phyloP scores from a whole-genome alignment of 2,888 invertebrate species.

The Abscondita cerata region DNA sequence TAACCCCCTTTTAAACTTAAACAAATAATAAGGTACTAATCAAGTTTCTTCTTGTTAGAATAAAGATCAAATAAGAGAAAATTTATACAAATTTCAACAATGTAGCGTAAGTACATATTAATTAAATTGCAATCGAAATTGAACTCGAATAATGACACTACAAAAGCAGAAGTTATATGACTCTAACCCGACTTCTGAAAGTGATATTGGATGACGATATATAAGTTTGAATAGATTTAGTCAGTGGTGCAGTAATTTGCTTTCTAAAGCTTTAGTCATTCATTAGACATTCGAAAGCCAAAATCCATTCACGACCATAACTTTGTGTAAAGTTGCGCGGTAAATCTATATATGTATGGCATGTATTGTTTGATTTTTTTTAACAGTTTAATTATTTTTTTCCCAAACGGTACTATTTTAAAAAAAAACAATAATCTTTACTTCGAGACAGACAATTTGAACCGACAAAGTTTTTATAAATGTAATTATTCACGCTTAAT shows the following conservation, averaged over 20 bases:
- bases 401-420: too few relatives aligned
- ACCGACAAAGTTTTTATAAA: conserved; percentile 24
- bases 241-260: conserved; percentile 26
- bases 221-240: conserved; percentile 17
- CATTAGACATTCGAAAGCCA: conserved; percentile 23
- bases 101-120: neutral
- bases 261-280: conserved; percentile 19
- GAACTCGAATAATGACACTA: conserved; percentile 2
- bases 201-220: conserved; percentile 8
- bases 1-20: too few relatives aligned
- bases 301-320: conserved; percentile 17
- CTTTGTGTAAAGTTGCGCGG: conserved; percentile 15
- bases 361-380: neutral
- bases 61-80: too few relatives aligned
- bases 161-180: conserved; percentile 9
- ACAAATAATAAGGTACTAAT: too few relatives aligned
- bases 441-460: conserved; percentile 11
- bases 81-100: too few relatives aligned
- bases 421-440: conserved; percentile 16
- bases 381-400: neutral
- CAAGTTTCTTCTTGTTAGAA: too few relatives aligned
- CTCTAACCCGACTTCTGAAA: neutral
- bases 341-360: conserved; percentile 2
- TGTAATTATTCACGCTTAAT: conserved; percentile 30
- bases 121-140: neutral